Evolutionary conservation across 2,797 vertebrate genomes (phyloP).

Genomic region (Simalia tracyae): DNA sequence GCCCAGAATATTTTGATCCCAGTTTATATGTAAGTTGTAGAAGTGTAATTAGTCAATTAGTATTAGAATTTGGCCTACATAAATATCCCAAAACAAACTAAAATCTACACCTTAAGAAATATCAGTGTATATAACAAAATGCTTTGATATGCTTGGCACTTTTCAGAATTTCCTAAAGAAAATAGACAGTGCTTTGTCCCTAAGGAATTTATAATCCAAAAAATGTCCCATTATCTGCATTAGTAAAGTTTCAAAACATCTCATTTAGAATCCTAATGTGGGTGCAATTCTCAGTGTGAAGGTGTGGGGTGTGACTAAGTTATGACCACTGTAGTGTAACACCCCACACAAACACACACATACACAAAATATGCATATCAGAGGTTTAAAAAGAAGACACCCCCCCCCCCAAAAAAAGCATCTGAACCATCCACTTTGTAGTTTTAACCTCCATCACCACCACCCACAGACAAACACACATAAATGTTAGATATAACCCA

Average conservation of each 20-base stretch:
- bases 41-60: not conserved
- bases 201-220: not conserved
- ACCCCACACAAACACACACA: not conserved
- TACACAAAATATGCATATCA: not conserved
- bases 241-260: not conserved
- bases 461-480: not conserved
- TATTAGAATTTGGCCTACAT: not conserved
- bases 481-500: not conserved
- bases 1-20: not conserved
- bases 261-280: not conserved
- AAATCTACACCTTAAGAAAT: not conserved
- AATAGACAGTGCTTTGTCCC: not conserved
- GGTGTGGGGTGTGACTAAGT: not conserved
- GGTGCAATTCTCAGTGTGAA: not conserved
- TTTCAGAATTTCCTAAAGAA: not conserved
- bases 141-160: not conserved
- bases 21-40: not conserved
- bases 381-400: not conserved
- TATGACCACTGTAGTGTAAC: not conserved
- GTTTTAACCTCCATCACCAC: not conserved
- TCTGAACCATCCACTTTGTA: not conserved
- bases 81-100: not conserved
- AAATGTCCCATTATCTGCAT: not conserved
- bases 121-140: not conserved
- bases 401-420: not conserved